Base-by-base conservation (phyloP, 2,113 vertebrate genomes). In the Pavo muticus region DNA sequence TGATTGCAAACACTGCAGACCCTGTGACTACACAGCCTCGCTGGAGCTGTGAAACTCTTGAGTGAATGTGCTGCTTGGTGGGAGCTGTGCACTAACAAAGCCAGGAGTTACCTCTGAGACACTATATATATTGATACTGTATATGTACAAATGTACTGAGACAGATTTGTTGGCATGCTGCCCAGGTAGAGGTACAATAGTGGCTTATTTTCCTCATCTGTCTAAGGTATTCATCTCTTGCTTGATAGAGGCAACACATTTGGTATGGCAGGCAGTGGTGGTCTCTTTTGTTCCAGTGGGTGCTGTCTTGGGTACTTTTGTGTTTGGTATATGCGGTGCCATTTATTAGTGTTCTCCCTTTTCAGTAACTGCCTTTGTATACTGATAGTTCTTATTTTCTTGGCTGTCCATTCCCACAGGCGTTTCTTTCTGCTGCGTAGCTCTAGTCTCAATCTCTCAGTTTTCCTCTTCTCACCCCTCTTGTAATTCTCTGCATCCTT, bases 1-100 rank as follows among this genome's bases (percentile, higher is more conserved):
- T 91, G 83, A 57, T 75, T 92, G 76, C 88, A 93, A 90, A 84
- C 80, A 84, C 69, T 78, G 50, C 88, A 74, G 77, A 68, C 72
- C 57, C 72, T 61, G 73, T 0, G 2, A 68, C 86, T 52, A 45
- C 35, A 27, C 88, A 75, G 65, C 60, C 80, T 94, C 52, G 25
- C 47, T 24, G 69, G 65, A 96, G 92, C 90, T 90, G 60, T 80
- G 85, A 74, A 73, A 90, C 82, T 84, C 63, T 30, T 80, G 0
- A 75, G 76, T 27, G 87, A 87, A 52, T 5, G 30, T 65, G 35
- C 73, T 91, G 79, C 76, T 81, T 64, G 30, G 57, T 8, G 74
- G 76, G 52, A 84, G 83, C 86, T 39, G 0, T 27, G n/a, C 25
- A 6, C 73, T 52, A 35, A 60, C 42, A 81, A 88, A 78, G 42